Percentiles rank a stretch among this genome's conserved stretches.
phyloP scores from a whole-genome alignment of 2,888 invertebrate species.

The Octonoba sinensis region DNA sequence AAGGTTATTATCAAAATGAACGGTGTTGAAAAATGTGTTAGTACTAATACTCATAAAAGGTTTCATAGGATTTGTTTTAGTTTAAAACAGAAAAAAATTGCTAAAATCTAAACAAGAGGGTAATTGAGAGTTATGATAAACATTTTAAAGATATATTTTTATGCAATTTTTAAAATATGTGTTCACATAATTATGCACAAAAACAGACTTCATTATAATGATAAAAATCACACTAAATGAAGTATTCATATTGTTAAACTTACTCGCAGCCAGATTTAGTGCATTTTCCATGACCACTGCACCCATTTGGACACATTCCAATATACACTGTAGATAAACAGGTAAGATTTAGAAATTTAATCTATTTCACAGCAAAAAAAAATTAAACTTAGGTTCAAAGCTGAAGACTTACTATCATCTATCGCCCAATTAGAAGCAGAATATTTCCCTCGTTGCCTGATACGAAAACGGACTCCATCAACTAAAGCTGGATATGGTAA shows the following conservation, averaged over 20 bases:
- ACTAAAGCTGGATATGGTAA: conserved; percentile 70
- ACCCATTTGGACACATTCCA: conserved; percentile 71
- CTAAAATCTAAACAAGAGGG: neutral
- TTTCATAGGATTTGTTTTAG: neutral
- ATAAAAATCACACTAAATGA: conserved; percentile 42
- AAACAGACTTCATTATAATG: too few relatives aligned
- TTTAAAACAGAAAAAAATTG: neutral
- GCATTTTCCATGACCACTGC: conserved; percentile 71
- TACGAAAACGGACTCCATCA: conserved; percentile 70
- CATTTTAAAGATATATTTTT: neutral
- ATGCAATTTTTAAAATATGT: too few relatives aligned
- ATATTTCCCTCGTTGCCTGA: conserved; percentile 68
- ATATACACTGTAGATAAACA: conserved; percentile 70
- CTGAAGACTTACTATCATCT: conserved; percentile 69
- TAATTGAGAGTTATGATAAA: neutral
- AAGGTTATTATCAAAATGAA: too few relatives aligned
- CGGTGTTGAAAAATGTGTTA: neutral
- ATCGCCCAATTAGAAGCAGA: conserved; percentile 69
- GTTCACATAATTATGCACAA: too few relatives aligned
- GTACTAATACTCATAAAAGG: neutral
- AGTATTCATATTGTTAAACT: too few relatives aligned
- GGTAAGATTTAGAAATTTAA: neutral
- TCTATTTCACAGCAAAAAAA: too few relatives aligned
- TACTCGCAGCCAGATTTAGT: conserved; percentile 70
- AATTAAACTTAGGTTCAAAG: too few relatives aligned